Conservation (phyloP, 30 jellyfish, hydroid and myxozoan species). For the Aurelia aurita region DNA sequence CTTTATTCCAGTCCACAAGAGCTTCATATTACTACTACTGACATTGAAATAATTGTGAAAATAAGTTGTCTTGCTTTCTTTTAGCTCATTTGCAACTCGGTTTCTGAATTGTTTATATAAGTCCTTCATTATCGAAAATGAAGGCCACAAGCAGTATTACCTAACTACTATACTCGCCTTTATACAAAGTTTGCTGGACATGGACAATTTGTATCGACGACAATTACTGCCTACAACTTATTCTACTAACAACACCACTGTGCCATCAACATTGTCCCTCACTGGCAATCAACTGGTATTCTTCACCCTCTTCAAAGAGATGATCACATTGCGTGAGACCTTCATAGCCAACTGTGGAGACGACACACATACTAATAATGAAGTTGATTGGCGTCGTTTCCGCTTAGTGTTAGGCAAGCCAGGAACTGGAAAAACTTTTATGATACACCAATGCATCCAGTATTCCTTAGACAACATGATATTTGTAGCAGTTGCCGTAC, state of each 20-base stretch:
- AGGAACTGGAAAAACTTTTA: conserved; percentile 20
- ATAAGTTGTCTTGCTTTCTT: no score
- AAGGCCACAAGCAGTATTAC: conserved; percentile 13
- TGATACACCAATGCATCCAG: no score
- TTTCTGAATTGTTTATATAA: no score
- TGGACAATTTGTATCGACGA: not conserved
- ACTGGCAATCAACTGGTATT: not conserved
- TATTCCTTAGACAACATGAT: not conserved
- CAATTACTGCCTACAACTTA: not conserved
- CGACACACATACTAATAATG: not conserved
- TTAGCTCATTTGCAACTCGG: no score
- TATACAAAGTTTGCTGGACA: not conserved
- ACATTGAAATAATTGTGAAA: no score
- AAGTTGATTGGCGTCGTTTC: conserved; percentile 30
- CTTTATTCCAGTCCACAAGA: no score
- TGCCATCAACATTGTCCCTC: not conserved
- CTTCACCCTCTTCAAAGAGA: not conserved
- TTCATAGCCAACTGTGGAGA: no score
- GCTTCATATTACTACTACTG: no score
- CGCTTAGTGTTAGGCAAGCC: conserved; percentile 23
- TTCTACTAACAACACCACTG: not conserved
- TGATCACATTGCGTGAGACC: no score
- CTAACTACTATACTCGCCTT: not conserved
- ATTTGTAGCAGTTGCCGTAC: conserved; percentile 2
- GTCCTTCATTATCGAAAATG: not conserved